A percentile compares a stretch with the other conserved stretches of the same genome.
Conservation (phyloP, 2,888 invertebrate species). For the Pyralis farinalis region DNA sequence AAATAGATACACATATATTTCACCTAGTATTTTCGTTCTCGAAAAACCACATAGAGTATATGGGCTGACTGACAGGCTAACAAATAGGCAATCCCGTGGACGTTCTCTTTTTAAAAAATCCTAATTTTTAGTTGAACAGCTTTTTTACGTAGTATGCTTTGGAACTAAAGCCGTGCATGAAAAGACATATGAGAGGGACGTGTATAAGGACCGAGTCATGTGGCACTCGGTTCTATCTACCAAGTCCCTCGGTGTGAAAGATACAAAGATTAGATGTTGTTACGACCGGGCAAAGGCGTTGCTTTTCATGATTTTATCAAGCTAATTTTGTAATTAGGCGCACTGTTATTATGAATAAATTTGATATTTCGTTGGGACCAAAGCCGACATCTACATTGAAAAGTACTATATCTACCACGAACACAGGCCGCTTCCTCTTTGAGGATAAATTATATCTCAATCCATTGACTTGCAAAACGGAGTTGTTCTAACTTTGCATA, state of each 20-base stretch:
- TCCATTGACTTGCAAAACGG: slow-evolving; percentile 36
- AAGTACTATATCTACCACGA: neutral
- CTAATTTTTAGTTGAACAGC: slow-evolving; percentile 21
- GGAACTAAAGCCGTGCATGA: too few relatives aligned
- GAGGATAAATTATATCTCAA: slow-evolving; percentile 27
- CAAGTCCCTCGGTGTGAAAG: too few relatives aligned
- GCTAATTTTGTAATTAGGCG: slow-evolving; percentile 15
- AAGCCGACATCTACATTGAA: neutral
- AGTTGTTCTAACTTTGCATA: slow-evolving; percentile 30
- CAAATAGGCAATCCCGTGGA: slow-evolving; percentile 41
- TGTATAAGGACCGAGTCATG: too few relatives aligned
- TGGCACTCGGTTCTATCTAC: too few relatives aligned
- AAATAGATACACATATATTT: slow-evolving; percentile 23
- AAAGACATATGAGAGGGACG: too few relatives aligned
- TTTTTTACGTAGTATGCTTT: slow-evolving; percentile 17
- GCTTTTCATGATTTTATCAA: slow-evolving; percentile 25
- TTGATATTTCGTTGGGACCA: slow-evolving; percentile 3
- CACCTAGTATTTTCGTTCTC: slow-evolving; percentile 14
- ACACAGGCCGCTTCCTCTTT: slow-evolving; percentile 12
- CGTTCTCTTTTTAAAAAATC: slow-evolving; percentile 31
- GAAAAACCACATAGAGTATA: slow-evolving; percentile 11
- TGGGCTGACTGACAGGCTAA: slow-evolving; percentile 37
- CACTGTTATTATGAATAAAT: slow-evolving; percentile 9
- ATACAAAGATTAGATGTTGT: too few relatives aligned
- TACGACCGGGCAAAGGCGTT: slow-evolving; percentile 20